Evolutionary conservation across 1,140 invertebrate species (phyloP).

Genomic region (Drosophila varians): DNA sequence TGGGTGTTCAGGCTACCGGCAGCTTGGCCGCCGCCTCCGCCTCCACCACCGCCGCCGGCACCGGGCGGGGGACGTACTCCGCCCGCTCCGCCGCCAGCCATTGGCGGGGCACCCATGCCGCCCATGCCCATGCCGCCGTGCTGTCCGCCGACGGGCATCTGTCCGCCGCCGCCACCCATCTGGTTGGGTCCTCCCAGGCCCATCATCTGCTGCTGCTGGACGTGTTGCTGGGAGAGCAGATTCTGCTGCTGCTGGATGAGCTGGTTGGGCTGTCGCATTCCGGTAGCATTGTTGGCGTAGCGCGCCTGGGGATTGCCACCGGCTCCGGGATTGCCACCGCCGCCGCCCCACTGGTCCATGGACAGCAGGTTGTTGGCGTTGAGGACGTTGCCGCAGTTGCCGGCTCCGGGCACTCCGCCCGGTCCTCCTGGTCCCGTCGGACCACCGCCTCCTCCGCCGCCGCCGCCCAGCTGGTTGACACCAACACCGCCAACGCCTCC

Average conservation of each 20-base stretch:
- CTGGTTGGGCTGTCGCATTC: slow-evolving; percentile 84
- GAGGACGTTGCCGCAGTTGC: slow-evolving; percentile 60
- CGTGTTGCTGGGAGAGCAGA: slow-evolving; percentile 83
- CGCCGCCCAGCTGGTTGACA: slow-evolving; percentile 26
- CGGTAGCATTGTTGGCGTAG: slow-evolving; percentile 62
- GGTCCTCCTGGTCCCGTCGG: slow-evolving; percentile 38
- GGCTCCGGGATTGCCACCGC: slow-evolving; percentile 24
- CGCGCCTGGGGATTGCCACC: slow-evolving; percentile 52
- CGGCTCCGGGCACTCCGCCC: slow-evolving; percentile 33
- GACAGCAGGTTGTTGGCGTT: slow-evolving; percentile 85
- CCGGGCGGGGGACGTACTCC: slow-evolving; percentile 75
- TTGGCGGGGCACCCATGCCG: slow-evolving; percentile 59
- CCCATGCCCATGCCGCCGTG: slow-evolving; percentile 60
- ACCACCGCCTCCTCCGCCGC: slow-evolving; percentile 49
- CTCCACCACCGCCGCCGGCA: slow-evolving; percentile 82
- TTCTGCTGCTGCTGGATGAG: slow-evolving; percentile 76
- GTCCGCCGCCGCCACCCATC: slow-evolving; percentile 67
- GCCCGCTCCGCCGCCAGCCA: slow-evolving; percentile 44
- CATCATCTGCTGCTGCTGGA: slow-evolving; percentile 83
- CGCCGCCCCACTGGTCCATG: slow-evolving; percentile 88
- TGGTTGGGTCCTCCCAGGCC: slow-evolving; percentile 59
- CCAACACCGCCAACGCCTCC: slow-evolving; percentile 39
- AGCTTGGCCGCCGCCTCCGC: slow-evolving; percentile 85
- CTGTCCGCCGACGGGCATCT: slow-evolving; percentile 67
- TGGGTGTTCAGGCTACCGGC: slow-evolving; percentile 91